phyloP scores from a whole-genome alignment of 1,140 invertebrate genomes.

The Trichonephila clavata region DNA sequence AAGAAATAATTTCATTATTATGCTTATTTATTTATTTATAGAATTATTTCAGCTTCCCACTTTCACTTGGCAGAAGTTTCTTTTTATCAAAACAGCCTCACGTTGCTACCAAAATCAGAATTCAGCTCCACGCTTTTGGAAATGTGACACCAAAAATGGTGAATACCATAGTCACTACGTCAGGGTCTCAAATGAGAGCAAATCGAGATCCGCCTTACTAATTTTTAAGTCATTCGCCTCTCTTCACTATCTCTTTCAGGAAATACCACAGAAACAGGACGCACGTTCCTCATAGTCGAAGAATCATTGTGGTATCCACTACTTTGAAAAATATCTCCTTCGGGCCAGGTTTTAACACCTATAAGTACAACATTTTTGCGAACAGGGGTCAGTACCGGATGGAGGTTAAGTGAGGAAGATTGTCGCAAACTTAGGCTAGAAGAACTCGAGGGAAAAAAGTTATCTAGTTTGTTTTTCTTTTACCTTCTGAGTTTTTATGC shows the following conservation, averaged over 20 bases:
- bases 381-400: slow-evolving; percentile 66
- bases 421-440: slow-evolving; percentile 12
- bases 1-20: too few relatives aligned
- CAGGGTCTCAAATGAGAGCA: neutral
- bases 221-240: slow-evolving; percentile 37
- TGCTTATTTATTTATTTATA: too few relatives aligned
- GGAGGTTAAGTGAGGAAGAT: slow-evolving; percentile 66
- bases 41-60: too few relatives aligned
- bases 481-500: neutral
- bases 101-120: neutral
- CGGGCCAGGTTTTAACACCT: slow-evolving; percentile 47
- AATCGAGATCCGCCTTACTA: slow-evolving; percentile 7
- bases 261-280: slow-evolving; percentile 39
- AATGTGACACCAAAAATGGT: neutral
- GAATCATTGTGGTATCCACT: slow-evolving; percentile 9
- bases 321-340: neutral
- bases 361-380: slow-evolving; percentile 74
- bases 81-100: too few relatives aligned
- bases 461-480: neutral
- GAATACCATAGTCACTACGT: neutral
- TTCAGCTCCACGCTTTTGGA: neutral
- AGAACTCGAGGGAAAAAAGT: neutral
- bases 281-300: slow-evolving; percentile 23
- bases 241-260: slow-evolving; percentile 28
- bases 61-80: too few relatives aligned